phyloP scores from a whole-genome alignment of 2,888 invertebrate genomes.

The Calameuta filiformis region DNA sequence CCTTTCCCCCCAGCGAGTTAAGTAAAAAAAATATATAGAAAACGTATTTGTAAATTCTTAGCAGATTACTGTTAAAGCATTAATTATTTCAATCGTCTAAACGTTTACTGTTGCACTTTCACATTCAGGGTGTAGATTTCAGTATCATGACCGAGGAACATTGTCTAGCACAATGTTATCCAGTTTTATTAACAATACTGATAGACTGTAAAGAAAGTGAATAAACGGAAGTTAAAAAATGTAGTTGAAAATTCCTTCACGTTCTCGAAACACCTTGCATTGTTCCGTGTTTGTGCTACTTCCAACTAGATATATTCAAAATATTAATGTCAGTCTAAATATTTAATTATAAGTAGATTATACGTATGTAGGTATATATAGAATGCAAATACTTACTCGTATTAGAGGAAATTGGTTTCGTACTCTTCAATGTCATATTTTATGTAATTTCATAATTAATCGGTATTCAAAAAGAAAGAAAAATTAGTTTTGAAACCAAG shows the following conservation, averaged over 20 bases:
- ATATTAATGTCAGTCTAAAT: neutral
- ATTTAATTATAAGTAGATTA: too few species aligned
- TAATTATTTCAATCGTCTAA: neutral
- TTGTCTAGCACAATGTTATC: neutral
- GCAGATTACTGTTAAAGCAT: neutral
- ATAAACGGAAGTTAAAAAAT: neutral
- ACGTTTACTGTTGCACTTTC: neutral
- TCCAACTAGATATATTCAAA: neutral
- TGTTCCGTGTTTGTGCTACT: neutral
- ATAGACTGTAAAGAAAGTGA: neutral
- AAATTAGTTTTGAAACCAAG: conserved; percentile 44
- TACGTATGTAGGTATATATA: neutral
- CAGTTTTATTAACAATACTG: neutral
- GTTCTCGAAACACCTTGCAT: neutral
- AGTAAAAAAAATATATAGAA: neutral
- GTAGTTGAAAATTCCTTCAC: neutral
- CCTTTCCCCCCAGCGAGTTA: neutral
- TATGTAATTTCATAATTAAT: neutral
- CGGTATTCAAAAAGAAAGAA: neutral
- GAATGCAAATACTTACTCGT: neutral
- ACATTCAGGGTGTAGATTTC: neutral
- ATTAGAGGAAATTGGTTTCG: neutral
- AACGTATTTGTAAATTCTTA: neutral
- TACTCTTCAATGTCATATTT: neutral
- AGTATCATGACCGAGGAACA: neutral